phyloP scores from a whole-genome alignment of 2,797 vertebrate genomes.

The Esox lucius region DNA sequence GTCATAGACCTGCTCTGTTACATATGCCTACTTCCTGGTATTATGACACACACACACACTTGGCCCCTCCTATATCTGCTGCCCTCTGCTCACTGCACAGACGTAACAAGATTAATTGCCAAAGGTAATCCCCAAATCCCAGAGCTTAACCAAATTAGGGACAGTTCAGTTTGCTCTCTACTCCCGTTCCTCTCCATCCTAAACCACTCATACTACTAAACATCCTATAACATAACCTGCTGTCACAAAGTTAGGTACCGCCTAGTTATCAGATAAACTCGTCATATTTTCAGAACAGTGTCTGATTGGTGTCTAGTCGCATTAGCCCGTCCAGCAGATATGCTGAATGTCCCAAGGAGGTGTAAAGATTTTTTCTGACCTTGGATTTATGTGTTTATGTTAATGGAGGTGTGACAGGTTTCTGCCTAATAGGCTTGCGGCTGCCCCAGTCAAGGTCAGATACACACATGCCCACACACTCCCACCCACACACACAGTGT shows the following conservation, averaged over 20 bases:
- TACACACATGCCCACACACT: neutral
- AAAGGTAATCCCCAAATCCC: conserved; percentile 77
- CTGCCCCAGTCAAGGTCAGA: neutral
- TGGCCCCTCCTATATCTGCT: neutral
- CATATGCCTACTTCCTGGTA: neutral
- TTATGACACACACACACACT: neutral
- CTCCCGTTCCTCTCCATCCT: neutral
- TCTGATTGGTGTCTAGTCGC: neutral
- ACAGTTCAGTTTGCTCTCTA: conserved; percentile 26
- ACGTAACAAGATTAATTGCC: conserved; percentile 73
- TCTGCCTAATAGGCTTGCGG: conserved; percentile 21
- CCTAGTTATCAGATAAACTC: conserved; percentile 1
- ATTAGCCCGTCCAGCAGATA: neutral
- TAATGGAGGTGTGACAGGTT: neutral
- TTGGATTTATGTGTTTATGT: too few species aligned
- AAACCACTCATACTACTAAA: neutral
- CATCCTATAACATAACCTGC: neutral
- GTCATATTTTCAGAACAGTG: neutral
- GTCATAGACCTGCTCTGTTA: neutral
- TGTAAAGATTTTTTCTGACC: neutral
- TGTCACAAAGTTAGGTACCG: neutral
- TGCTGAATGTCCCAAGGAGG: neutral
- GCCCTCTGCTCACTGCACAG: conserved; percentile 43
- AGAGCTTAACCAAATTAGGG: conserved; percentile 70
- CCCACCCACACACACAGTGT: neutral